A percentile compares a stretch with the other conserved stretches of the same genome.
Conservation (phyloP, 2,888 invertebrate species). For the Drosophila ustulata region DNA sequence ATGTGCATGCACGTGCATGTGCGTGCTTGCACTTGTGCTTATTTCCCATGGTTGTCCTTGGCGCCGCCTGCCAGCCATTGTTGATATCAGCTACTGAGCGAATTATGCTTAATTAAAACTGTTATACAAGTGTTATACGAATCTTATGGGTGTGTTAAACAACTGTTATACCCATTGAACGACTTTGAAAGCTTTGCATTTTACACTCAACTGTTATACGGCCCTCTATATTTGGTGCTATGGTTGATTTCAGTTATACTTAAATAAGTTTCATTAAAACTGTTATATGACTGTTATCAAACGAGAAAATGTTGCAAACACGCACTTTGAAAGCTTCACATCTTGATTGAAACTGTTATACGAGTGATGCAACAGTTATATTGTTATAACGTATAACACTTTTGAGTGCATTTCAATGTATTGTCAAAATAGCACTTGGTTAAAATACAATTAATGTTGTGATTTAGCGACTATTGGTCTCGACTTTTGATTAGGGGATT, state of each 20-base stretch:
- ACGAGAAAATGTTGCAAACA: too few species aligned
- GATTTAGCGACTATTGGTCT: too few species aligned
- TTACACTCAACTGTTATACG: not conserved
- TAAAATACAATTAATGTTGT: too few species aligned
- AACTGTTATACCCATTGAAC: not conserved
- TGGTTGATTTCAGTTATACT: too few species aligned
- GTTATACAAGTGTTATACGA: constrained; percentile 11
- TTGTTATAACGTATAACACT: not conserved
- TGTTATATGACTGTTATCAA: too few species aligned
- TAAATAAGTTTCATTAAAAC: too few species aligned
- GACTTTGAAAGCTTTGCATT: not conserved
- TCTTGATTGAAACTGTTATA: not conserved
- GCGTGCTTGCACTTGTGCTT: constrained; percentile 21
- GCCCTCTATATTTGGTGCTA: too few species aligned
- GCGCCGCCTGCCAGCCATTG: constrained; percentile 3
- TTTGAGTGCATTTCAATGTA: too few species aligned
- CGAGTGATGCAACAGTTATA: constrained; percentile 2
- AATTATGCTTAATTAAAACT: constrained; percentile 1
- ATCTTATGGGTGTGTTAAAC: too few species aligned
- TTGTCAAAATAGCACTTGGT: too few species aligned
- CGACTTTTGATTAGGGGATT: too few species aligned
- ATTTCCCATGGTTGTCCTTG: constrained; percentile 34
- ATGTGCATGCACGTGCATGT: constrained; percentile 6
- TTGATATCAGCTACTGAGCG: constrained; percentile 10
- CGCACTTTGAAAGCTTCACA: too few species aligned